A percentile compares a stretch with the other conserved stretches of the same genome.
These are phyloP conservation scores for Leptonema lineaticorne DNA, from an alignment of 1,140 invertebrate species.

Conservation along the genomic window DNA sequence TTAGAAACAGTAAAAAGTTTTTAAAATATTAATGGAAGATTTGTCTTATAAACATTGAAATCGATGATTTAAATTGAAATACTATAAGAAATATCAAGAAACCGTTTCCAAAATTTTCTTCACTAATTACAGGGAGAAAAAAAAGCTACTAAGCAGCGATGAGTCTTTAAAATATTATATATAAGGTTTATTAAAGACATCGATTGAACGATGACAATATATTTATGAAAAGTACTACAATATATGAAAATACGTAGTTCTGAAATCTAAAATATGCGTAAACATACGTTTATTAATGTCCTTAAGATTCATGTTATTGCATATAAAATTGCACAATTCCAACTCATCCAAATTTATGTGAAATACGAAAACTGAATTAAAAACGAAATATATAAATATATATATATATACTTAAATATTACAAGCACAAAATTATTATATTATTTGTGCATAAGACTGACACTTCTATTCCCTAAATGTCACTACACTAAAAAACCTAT, in stretches of 20 bases:
- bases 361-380: not conserved
- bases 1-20: too few relatives aligned
- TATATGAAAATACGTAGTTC: not conserved
- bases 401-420: not conserved
- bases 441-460: slow-evolving; percentile 16
- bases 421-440: slow-evolving; percentile 2
- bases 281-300: too few relatives aligned
- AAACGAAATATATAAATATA: not conserved
- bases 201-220: not conserved
- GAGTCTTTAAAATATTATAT: not conserved
- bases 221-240: not conserved
- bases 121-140: not conserved
- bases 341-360: not conserved
- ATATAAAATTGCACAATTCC: slow-evolving; percentile 10
- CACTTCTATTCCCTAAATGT: not conserved
- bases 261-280: not conserved
- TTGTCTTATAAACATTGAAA: too few relatives aligned
- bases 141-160: not conserved
- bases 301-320: not conserved
- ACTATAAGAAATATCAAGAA: not conserved
- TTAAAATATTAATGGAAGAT: too few relatives aligned
- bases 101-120: not conserved
- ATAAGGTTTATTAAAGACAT: not conserved
- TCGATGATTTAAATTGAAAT: too few relatives aligned
- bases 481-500: not conserved